Conservation (phyloP, 2,113 vertebrate species). For the Aepyceros melampus region DNA sequence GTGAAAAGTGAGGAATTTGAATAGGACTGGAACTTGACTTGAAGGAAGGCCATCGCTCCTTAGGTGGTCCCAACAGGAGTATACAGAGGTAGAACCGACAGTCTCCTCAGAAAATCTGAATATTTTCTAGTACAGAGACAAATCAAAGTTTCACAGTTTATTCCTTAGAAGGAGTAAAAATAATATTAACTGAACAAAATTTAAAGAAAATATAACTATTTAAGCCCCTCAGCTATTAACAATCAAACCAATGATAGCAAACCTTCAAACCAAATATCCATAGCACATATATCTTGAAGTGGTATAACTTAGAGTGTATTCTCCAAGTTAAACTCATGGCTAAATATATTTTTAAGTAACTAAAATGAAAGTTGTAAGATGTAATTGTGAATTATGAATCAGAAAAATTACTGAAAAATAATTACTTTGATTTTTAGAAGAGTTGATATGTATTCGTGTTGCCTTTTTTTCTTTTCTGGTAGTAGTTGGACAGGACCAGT, state of each 20-base stretch:
- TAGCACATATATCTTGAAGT: neutral
- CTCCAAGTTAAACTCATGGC: neutral
- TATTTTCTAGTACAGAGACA: neutral
- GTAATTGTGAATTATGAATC: neutral
- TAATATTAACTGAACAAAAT: neutral
- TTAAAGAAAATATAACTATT: neutral
- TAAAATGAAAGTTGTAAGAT: neutral
- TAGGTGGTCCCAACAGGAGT: neutral
- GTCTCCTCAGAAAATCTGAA: neutral
- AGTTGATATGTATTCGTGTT: neutral
- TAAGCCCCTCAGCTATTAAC: neutral
- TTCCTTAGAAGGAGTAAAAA: neutral
- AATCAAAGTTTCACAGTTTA: neutral
- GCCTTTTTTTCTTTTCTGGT: neutral
- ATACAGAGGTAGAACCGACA: neutral
- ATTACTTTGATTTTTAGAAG: constrained; percentile 15
- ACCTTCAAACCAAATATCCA: neutral
- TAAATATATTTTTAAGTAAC: neutral
- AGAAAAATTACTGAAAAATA: neutral
- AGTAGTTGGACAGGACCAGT: neutral
- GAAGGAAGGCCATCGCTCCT: neutral
- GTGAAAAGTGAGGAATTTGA: neutral
- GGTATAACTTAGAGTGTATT: neutral
- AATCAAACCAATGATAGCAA: neutral
- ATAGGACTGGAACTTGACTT: neutral